A percentile compares a stretch with the other conserved stretches of the same genome.
Evolutionary conservation across 2,113 vertebrate species (phyloP).

Genomic region (Chaetops frenatus): DNA sequence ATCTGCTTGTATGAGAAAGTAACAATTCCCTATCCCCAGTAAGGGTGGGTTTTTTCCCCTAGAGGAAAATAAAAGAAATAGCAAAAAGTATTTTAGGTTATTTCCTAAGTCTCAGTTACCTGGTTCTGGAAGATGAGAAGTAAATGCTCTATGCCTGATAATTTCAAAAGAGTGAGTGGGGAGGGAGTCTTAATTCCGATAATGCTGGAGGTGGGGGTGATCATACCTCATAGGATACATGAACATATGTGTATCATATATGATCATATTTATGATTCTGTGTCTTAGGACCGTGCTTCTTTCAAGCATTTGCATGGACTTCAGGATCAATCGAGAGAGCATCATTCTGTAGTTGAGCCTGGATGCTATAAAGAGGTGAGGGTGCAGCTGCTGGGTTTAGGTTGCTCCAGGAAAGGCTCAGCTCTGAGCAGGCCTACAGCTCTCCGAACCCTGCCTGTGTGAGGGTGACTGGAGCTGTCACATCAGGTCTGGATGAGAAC

Average conservation of each 20-base stretch:
- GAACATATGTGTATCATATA: rapidly evolving
- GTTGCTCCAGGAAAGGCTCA: neutral
- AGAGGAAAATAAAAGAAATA: neutral
- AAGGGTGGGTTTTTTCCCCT: neutral
- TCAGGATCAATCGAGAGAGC: rapidly evolving
- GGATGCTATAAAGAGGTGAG: neutral
- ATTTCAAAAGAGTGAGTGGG: neutral
- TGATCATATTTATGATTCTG: neutral
- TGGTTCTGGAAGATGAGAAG: neutral
- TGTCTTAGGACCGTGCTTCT: neutral
- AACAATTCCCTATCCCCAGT: neutral
- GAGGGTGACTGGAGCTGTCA: neutral
- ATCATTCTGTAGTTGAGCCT: rapidly evolving
- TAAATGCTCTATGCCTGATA: neutral
- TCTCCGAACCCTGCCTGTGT: rapidly evolving
- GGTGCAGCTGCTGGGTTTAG: neutral
- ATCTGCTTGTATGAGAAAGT: neutral
- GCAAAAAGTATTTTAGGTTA: neutral
- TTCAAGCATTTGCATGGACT: neutral
- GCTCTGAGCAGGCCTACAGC: neutral
- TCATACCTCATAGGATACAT: no score
- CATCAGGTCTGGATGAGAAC: neutral
- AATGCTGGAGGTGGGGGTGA: neutral
- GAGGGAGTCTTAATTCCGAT: neutral
- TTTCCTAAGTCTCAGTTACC: neutral